A percentile compares a stretch with the other conserved stretches of the same genome.
phyloP scores from a whole-genome alignment of 2,113 vertebrate genomes.

The Colius striatus region DNA sequence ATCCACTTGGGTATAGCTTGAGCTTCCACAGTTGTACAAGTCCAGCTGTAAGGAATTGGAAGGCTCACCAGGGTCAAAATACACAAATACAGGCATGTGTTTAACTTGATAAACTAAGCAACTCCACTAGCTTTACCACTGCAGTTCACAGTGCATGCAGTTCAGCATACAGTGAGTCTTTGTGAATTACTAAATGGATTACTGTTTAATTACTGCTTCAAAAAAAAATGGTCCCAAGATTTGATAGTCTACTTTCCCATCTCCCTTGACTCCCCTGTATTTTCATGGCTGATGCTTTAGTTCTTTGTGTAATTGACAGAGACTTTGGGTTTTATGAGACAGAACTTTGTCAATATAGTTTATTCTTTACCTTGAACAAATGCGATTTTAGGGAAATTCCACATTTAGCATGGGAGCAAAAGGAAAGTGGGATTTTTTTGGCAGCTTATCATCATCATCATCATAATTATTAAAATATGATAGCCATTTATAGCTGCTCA shows the following conservation, averaged over 20 bases:
- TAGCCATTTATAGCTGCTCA: slow-evolving; percentile 58
- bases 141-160: background rate
- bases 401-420: slow-evolving; percentile 55
- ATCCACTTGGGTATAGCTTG: background rate
- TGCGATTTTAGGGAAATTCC: slow-evolving; percentile 53
- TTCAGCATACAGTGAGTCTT: slow-evolving; percentile 1
- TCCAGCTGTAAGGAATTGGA: background rate
- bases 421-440: slow-evolving; percentile 31
- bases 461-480: slow-evolving; percentile 65
- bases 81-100: background rate
- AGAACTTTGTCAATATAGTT: background rate
- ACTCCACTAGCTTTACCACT: background rate
- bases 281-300: background rate
- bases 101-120: background rate
- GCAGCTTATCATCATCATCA: slow-evolving; percentile 41
- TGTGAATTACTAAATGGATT: slow-evolving; percentile 8
- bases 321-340: background rate
- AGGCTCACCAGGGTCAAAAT: background rate
- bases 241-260: background rate
- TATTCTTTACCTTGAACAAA: slow-evolving; percentile 37
- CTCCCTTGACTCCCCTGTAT: background rate
- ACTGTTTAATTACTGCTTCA: background rate
- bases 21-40: background rate
- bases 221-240: background rate
- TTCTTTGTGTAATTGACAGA: background rate